Percentiles rank a stretch among this genome's conserved stretches.
Evolutionary conservation across 2,888 invertebrate species (phyloP).

Genomic region (Toxonevra muliebris): DNA sequence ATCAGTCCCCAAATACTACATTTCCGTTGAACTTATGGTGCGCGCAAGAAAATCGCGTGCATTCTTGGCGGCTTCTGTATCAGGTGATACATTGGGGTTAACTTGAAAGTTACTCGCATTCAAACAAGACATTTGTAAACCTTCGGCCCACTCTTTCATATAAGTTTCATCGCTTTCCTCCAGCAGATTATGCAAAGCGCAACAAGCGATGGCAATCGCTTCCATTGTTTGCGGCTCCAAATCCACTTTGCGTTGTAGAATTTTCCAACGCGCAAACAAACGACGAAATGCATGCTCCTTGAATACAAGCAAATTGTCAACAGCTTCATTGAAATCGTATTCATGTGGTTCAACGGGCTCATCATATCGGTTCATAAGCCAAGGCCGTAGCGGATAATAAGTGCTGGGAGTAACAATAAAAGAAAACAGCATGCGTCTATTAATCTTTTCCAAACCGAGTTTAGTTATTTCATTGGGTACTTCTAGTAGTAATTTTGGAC

Average conservation of each 20-base stretch:
- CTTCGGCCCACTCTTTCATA: constrained; percentile 55
- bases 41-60: constrained; percentile 52
- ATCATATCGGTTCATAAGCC: constrained; percentile 57
- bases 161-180: constrained; percentile 57
- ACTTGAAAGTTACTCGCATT: neutral
- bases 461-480: constrained; percentile 49
- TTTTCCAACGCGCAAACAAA: constrained; percentile 60
- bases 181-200: constrained; percentile 58
- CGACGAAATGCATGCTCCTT: constrained; percentile 57
- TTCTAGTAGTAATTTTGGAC: constrained; percentile 47
- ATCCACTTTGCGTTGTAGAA: constrained; percentile 54
- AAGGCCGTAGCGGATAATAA: constrained; percentile 56
- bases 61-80: constrained; percentile 38
- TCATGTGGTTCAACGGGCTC: constrained; percentile 54
- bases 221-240: constrained; percentile 58
- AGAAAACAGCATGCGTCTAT: constrained; percentile 46
- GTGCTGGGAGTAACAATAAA: constrained; percentile 54
- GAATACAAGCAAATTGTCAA: constrained; percentile 55
- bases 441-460: constrained; percentile 41
- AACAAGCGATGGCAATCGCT: constrained; percentile 57
- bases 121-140: constrained; percentile 26
- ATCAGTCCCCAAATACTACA: constrained; percentile 7
- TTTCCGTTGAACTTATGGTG: constrained; percentile 53
- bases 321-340: constrained; percentile 57
- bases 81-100: constrained; percentile 1